A percentile compares a stretch with the other conserved stretches of the same genome.
These are phyloP conservation scores for Fistularia commersonii DNA, from an alignment of 2,797 vertebrate genomes.

Conservation along the genomic window DNA sequence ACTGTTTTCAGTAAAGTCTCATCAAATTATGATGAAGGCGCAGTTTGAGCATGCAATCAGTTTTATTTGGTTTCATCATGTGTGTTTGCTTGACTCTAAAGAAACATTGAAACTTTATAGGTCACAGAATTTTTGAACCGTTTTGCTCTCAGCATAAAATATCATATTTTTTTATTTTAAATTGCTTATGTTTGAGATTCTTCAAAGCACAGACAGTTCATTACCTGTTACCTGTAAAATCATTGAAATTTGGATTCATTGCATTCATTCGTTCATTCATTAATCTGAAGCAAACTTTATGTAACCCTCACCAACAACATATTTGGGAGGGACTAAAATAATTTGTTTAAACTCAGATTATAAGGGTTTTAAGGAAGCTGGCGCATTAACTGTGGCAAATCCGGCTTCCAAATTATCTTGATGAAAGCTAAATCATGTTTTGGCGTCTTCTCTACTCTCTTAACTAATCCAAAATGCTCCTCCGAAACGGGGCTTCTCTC, in stretches of 20 bases:
- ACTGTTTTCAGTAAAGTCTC: not conserved
- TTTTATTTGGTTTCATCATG: not conserved
- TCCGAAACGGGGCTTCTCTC: slow-evolving; percentile 17
- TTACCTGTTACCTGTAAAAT: too few species aligned
- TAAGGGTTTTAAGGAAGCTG: slow-evolving; percentile 48
- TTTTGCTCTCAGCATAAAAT: too few species aligned
- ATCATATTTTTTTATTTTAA: too few species aligned
- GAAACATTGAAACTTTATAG: too few species aligned
- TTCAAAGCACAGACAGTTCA: too few species aligned
- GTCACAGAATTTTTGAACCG: too few species aligned
- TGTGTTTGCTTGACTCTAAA: too few species aligned
- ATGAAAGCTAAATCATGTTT: slow-evolving; percentile 54
- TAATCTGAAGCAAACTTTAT: slow-evolving; percentile 16
- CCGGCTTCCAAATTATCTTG: slow-evolving; percentile 43
- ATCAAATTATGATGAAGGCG: too few species aligned
- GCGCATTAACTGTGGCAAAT: slow-evolving; percentile 34
- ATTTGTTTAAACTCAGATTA: slow-evolving; percentile 49
- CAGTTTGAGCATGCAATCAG: not conserved
- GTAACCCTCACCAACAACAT: slow-evolving; percentile 22
- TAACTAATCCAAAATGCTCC: slow-evolving; percentile 42
- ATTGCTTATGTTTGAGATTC: too few species aligned
- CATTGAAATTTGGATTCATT: not conserved
- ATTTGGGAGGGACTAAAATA: slow-evolving; percentile 26
- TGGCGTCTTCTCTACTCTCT: slow-evolving; percentile 29
- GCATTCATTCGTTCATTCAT: not conserved